Conservation (phyloP, 2,888 invertebrate species). For the Stenolophus ochropezus region DNA sequence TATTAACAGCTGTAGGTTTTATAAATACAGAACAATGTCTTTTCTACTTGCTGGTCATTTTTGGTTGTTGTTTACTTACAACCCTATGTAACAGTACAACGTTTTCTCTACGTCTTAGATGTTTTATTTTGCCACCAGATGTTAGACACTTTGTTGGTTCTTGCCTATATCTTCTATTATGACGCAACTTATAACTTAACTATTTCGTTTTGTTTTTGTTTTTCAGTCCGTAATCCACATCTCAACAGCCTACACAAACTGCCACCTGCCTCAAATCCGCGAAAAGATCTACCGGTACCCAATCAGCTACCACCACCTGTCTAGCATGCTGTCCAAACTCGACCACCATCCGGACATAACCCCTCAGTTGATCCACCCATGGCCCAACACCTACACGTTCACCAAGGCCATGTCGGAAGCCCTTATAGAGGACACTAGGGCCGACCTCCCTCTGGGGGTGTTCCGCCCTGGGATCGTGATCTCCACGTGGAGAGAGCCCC, state of each 20-base stretch:
- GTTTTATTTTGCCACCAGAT: too few species aligned
- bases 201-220: too few species aligned
- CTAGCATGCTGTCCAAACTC: conserved; percentile 72
- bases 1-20: too few species aligned
- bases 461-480: conserved; percentile 88
- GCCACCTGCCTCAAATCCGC: conserved; percentile 78
- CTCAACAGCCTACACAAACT: conserved; percentile 89
- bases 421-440: conserved; percentile 79
- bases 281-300: conserved; percentile 81
- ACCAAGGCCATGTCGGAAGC: conserved; percentile 94
- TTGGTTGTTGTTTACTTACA: too few species aligned
- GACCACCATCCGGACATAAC: conserved; percentile 66
- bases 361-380: conserved; percentile 78
- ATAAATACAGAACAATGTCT: too few species aligned
- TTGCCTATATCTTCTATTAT: too few species aligned
- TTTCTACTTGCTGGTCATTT: too few species aligned
- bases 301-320: conserved; percentile 74
- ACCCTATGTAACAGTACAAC: too few species aligned
- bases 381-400: conserved; percentile 94
- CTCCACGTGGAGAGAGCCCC: conserved; percentile 83
- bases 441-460: conserved; percentile 85
- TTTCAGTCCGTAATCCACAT: conserved; percentile 83
- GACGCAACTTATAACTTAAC: too few species aligned
- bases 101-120: too few species aligned
- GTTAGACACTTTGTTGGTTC: too few species aligned